Conservation (phyloP, 2,797 vertebrate genomes). For the Crocidura indochinensis region DNA sequence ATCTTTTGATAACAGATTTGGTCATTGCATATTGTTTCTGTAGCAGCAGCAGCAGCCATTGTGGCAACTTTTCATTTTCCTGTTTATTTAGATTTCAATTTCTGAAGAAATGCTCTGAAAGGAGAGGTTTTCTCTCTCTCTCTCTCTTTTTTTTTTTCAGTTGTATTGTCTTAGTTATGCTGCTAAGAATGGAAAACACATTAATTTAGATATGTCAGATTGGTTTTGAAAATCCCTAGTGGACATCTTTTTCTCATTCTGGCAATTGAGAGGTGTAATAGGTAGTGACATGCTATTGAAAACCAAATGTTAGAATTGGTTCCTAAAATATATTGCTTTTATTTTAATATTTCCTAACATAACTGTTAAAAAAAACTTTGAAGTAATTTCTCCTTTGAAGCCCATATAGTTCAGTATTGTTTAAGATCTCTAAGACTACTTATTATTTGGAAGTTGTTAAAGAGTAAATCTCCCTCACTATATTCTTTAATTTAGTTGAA, state of each 20-base stretch:
- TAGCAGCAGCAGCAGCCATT: neutral
- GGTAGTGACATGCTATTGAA: conserved; percentile 59
- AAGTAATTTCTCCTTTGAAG: conserved; percentile 60
- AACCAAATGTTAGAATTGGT: conserved; percentile 37
- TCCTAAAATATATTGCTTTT: conserved; percentile 43
- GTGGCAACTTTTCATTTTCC: neutral
- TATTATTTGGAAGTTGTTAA: conserved; percentile 49
- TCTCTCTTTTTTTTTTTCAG: no score
- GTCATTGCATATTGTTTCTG: conserved; percentile 4
- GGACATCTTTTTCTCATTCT: neutral
- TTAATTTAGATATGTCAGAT: conserved; percentile 21
- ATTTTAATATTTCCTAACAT: conserved; percentile 54
- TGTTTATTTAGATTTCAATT: neutral
- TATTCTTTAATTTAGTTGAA: conserved; percentile 92
- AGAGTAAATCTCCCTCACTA: conserved; percentile 68
- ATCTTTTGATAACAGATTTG: no score
- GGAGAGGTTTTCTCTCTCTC: conserved; percentile 10
- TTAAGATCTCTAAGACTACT: conserved; percentile 44
- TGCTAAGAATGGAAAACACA: neutral
- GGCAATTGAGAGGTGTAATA: conserved; percentile 12
- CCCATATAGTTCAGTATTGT: conserved; percentile 41
- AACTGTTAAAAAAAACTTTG: conserved; percentile 45
- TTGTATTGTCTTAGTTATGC: neutral
- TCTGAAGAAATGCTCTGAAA: neutral
- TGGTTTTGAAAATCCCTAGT: conserved; percentile 22